phyloP scores from a whole-genome alignment of 1,140 invertebrate species.

The Chelonus insularis region DNA sequence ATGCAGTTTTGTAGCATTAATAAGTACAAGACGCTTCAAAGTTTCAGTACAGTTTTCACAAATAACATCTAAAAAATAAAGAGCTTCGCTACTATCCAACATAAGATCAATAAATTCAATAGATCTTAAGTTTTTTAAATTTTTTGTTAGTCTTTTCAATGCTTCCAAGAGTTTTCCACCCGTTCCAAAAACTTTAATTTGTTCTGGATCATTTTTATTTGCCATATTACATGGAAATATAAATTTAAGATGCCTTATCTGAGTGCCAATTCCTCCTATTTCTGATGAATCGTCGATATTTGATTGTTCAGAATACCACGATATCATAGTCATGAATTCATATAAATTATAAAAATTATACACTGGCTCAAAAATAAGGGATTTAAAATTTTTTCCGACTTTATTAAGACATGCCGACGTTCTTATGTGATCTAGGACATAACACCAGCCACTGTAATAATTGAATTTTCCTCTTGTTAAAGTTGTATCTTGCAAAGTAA shows the following conservation, averaged over 20 bases:
- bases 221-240: conserved; percentile 80
- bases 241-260: conserved; percentile 71
- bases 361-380: conserved; percentile 73
- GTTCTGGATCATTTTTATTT: conserved; percentile 63
- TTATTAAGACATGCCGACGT: conserved; percentile 73
- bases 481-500: conserved; percentile 72
- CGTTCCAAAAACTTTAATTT: conserved; percentile 72
- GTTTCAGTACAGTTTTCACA: conserved; percentile 68
- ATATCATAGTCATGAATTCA: conserved; percentile 81
- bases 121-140: conserved; percentile 67
- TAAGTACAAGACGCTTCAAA: conserved; percentile 68
- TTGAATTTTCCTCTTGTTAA: conserved; percentile 77
- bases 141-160: conserved; percentile 72
- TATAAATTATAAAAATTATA: conserved; percentile 82
- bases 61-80: conserved; percentile 76
- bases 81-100: conserved; percentile 70
- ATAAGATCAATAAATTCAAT: conserved; percentile 78
- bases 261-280: conserved; percentile 61
- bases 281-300: conserved; percentile 43
- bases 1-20: conserved; percentile 75
- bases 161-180: conserved; percentile 73
- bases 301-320: conserved; percentile 69
- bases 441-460: conserved; percentile 83
- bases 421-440: conserved; percentile 75
- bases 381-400: conserved; percentile 70